phyloP scores from a whole-genome alignment of 2,797 vertebrate species.

The Bovichtus diacanthus region DNA sequence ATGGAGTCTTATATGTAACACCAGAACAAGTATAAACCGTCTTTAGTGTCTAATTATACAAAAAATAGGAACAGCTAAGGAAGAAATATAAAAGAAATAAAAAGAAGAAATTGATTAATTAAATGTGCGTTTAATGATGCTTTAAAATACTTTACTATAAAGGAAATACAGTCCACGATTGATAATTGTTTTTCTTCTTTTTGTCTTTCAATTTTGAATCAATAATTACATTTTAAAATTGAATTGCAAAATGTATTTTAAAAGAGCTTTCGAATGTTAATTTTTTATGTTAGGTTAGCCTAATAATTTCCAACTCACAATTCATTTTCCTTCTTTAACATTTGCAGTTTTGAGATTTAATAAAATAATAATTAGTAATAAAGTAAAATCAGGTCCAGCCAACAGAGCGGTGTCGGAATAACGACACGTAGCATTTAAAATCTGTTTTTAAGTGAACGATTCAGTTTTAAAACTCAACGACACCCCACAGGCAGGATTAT shows the following conservation, averaged over 20 bases:
- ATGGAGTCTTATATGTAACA: no score
- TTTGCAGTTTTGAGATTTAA: neutral
- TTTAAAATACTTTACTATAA: neutral
- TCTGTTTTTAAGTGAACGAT: neutral
- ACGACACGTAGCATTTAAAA: neutral
- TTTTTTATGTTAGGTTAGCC: no score
- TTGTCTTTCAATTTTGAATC: neutral
- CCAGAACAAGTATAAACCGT: neutral
- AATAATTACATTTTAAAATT: neutral
- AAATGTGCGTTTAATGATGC: neutral
- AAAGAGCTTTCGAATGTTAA: no score
- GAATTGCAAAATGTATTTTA: neutral
- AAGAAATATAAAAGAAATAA: neutral
- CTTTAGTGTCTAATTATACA: neutral
- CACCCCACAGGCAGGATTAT: conserved; percentile 30
- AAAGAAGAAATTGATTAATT: neutral
- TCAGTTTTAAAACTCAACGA: neutral
- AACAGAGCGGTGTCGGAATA: neutral
- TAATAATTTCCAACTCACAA: neutral
- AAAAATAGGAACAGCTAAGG: neutral
- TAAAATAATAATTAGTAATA: neutral
- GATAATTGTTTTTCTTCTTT: neutral
- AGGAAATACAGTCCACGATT: neutral
- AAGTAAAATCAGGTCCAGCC: neutral
- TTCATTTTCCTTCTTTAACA: neutral